Conservation (phyloP, 1,140 invertebrate species). For the Artemia franciscana region DNA sequence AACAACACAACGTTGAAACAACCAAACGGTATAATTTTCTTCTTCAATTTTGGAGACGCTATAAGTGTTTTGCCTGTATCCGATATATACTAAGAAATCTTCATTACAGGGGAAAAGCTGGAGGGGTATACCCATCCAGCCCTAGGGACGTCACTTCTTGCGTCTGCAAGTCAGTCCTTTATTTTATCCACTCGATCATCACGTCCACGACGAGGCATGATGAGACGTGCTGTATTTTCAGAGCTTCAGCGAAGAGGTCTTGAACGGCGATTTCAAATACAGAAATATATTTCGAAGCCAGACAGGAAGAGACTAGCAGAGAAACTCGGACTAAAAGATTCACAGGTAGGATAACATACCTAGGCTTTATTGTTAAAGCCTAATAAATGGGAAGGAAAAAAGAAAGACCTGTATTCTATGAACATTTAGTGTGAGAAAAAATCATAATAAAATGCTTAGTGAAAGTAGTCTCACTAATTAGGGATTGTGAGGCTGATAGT, state of each 20-base stretch:
- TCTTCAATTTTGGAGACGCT: no score
- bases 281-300: constrained; percentile 94
- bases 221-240: constrained; percentile 71
- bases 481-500: no score
- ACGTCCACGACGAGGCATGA: constrained; percentile 53
- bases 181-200: neutral
- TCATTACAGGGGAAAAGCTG: neutral
- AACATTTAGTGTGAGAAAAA: no score
- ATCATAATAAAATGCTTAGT: no score
- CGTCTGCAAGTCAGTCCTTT: neutral
- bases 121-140: neutral
- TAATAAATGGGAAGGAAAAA: no score
- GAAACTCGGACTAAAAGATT: constrained; percentile 81
- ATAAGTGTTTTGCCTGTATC: no score
- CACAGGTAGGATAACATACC: constrained; percentile 65
- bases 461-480: no score
- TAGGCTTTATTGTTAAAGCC: no score
- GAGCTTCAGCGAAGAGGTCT: constrained; percentile 79
- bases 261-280: constrained; percentile 82
- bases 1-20: no score
- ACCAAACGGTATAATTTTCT: no score
- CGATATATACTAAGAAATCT: no score
- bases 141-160: neutral
- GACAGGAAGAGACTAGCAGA: constrained; percentile 87
- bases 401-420: no score